A percentile compares a stretch with the other conserved stretches of the same genome.
Conservation (phyloP, 2,888 invertebrate species). For the Leptinotarsa tumamoca region DNA sequence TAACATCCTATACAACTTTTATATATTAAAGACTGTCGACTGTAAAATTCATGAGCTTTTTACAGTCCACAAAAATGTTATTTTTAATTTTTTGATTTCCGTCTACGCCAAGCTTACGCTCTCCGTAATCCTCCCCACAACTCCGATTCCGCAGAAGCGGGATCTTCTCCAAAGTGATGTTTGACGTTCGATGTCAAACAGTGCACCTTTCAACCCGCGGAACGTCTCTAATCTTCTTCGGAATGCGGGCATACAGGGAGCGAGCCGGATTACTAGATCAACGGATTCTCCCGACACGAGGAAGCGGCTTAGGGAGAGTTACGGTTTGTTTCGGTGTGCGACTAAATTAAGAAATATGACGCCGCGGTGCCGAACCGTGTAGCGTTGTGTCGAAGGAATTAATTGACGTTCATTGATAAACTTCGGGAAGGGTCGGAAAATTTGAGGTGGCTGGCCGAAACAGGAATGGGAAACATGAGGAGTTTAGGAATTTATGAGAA, state of each 20-base stretch:
- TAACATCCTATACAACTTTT: too few species aligned
- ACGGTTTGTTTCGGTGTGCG: constrained; percentile 10
- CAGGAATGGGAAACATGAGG: too few species aligned
- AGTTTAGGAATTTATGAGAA: too few species aligned
- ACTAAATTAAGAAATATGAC: constrained; percentile 20
- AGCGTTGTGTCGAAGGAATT: constrained; percentile 7
- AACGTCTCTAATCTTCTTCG: constrained; percentile 9
- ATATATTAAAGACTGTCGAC: too few species aligned
- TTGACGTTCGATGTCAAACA: constrained; percentile 29
- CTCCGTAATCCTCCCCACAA: constrained; percentile 18
- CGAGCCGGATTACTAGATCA: constrained; percentile 16
- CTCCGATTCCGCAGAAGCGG: constrained; percentile 17
- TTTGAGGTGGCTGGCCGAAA: neutral
- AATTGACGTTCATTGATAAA: constrained; percentile 20
- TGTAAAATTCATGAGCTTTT: too few species aligned
- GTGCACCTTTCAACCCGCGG: constrained; percentile 12
- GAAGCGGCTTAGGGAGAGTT: constrained; percentile 18
- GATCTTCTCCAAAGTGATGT: constrained; percentile 15
- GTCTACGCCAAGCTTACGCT: neutral
- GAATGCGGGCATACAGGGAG: constrained; percentile 14
- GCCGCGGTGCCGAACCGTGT: neutral
- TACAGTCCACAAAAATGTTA: neutral
- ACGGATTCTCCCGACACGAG: constrained; percentile 18
- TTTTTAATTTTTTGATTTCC: neutral
- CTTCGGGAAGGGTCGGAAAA: neutral